Conservation (phyloP, 2,113 vertebrate genomes). For the Stigmatopora argus region DNA sequence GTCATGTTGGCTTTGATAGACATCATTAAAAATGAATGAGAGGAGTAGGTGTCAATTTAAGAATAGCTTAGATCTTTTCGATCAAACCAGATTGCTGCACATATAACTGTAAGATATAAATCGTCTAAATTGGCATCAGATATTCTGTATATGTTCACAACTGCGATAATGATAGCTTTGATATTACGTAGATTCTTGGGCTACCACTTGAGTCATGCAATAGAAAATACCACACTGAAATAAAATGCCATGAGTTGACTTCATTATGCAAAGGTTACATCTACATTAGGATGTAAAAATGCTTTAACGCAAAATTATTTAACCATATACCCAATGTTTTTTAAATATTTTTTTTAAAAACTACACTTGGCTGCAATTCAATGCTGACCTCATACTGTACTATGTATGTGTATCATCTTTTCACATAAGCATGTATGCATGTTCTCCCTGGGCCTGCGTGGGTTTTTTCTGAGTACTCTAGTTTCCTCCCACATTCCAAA, state of each 20-base stretch:
- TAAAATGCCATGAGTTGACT: conserved; percentile 1
- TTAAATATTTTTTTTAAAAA: too few relatives aligned
- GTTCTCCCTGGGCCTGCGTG: too few relatives aligned
- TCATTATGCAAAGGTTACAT: conserved; percentile 16
- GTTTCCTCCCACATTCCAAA: too few relatives aligned
- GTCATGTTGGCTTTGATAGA: conserved; percentile 16
- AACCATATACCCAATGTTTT: too few relatives aligned
- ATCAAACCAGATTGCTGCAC: conserved; percentile 3
- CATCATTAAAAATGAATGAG: conserved; percentile 22
- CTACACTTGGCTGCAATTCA: too few relatives aligned
- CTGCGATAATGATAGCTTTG: conserved; percentile 14
- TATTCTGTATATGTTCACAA: conserved; percentile 14
- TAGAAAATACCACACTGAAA: conserved; percentile 4
- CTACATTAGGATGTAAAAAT: too few relatives aligned
- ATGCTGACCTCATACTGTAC: too few relatives aligned
- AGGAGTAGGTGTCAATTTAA: conserved; percentile 9
- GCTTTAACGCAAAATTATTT: too few relatives aligned
- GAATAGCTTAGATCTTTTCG: conserved; percentile 8
- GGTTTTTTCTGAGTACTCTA: too few relatives aligned
- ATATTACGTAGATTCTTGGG: conserved; percentile 11
- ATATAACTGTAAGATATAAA: conserved; percentile 8
- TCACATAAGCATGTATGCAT: too few relatives aligned
- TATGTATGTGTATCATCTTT: too few relatives aligned
- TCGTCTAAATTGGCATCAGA: conserved; percentile 6
- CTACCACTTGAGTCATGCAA: conserved; percentile 7